Evolutionary conservation across 1,140 invertebrate genomes (phyloP), one percentile per base, ranked within the genome.

Genomic region (Neomicropteryx cornuta): DNA sequence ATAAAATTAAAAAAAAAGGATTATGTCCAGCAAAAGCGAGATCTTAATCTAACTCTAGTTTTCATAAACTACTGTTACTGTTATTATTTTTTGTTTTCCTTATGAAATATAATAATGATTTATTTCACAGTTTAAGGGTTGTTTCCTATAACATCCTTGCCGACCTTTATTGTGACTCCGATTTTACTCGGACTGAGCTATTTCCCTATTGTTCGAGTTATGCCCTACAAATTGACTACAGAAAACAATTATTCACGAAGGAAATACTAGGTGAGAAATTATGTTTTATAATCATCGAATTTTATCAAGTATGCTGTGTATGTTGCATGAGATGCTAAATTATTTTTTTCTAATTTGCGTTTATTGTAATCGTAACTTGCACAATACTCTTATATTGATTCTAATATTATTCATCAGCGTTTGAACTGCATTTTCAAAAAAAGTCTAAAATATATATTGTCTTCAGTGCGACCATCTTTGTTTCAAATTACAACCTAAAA

Each of bases 121-220:
- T 42, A 30, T 42, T 55, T 68, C 71, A 50, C 56, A 88, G 83
- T 50, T 79, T 94, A 41, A 70, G 91, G 38, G 72, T 92, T 43
- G 70, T 92, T 5, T 77, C 77, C 3, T 97, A 97, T 52, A 96
- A 96, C 57, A 76, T 93, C 41, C 60, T 96, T 43, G 89, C 91
- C 17, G 81, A 92, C 63, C 56, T 80, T 10, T 96, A 95, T 64
- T 79, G 87, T 38, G 80, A 90, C 58, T 82, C 86, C 11, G 82
- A 83, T 36, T 77, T 73, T 52, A 77, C 82, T 1, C 70, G 81
- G 41, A 74, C 64, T 29, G 66, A 72, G 21, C 62, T 95, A 4
- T 89, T 83, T 64, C 73, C 79, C 1, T 85, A 91, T 50, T 94
- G 90, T 54, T 78, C 87, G 22, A 55, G 72, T 5, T 76, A 87